phyloP scores from a whole-genome alignment of 2,797 vertebrate species.

The Rhinatrema bivittatum region DNA sequence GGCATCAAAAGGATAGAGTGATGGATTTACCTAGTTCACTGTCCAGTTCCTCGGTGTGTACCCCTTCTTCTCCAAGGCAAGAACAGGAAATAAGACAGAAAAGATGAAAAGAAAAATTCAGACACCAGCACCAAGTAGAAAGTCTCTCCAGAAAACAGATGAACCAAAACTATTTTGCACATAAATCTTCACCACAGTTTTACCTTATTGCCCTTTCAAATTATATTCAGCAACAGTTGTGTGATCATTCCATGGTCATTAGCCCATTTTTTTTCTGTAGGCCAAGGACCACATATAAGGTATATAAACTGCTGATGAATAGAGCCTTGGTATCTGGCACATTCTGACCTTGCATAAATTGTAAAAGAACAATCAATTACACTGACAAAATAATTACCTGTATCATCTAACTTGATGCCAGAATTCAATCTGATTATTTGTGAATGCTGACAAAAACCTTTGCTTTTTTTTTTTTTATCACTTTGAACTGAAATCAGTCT shows the following conservation, averaged over 20 bases:
- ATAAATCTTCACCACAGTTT: slow-evolving; percentile 34
- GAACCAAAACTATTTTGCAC: slow-evolving; percentile 24
- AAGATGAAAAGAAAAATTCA: slow-evolving; percentile 67
- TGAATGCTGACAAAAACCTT: slow-evolving; percentile 18
- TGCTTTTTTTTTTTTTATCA: neutral
- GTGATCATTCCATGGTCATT: too few relatives aligned
- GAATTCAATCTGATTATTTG: slow-evolving; percentile 10
- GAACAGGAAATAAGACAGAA: slow-evolving; percentile 61
- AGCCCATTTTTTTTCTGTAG: too few relatives aligned
- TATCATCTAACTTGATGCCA: slow-evolving; percentile 13
- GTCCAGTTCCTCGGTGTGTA: slow-evolving; percentile 98
- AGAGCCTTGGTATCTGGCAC: slow-evolving; percentile 23
- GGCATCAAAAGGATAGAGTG: slow-evolving; percentile 24
- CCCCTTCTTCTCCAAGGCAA: slow-evolving; percentile 89
- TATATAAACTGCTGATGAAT: too few relatives aligned
- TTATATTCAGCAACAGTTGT: too few relatives aligned
- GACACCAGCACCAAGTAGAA: slow-evolving; percentile 64
- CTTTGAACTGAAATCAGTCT: slow-evolving; percentile 15
- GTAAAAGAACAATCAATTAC: slow-evolving; percentile 11
- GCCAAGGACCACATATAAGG: too few relatives aligned
- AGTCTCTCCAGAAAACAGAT: slow-evolving; percentile 48
- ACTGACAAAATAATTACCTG: slow-evolving; percentile 19
- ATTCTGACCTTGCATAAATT: slow-evolving; percentile 28
- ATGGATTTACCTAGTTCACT: slow-evolving; percentile 89
- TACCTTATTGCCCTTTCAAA: slow-evolving; percentile 26